Percentiles rank a stretch among this genome's conserved stretches.
Evolutionary conservation across 2,797 vertebrate genomes (phyloP).

Genomic region (Danio aesculapii): DNA sequence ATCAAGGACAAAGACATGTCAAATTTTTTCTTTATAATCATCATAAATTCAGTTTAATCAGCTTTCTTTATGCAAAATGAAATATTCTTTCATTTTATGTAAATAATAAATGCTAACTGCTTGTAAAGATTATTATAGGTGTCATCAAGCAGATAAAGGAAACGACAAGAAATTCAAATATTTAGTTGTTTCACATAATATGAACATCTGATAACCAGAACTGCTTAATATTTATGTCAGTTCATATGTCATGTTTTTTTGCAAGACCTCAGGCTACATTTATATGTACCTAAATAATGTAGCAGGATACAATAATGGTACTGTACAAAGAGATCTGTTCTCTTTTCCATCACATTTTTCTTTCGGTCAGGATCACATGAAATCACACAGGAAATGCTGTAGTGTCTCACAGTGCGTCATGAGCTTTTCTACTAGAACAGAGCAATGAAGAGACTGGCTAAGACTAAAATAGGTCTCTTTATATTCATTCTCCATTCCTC

Average conservation of each 20-base stretch:
- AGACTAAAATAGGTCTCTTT: slow-evolving; percentile 3
- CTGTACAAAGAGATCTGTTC: background rate
- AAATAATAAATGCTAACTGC: background rate
- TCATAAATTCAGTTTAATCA: background rate
- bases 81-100: background rate
- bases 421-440: background rate
- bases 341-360: background rate
- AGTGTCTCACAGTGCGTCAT: slow-evolving; percentile 3
- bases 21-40: background rate
- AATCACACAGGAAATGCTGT: background rate
- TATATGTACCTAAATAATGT: background rate
- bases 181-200: slow-evolving; percentile 9
- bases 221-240: background rate
- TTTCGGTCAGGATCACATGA: slow-evolving; percentile 1
- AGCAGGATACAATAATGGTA: background rate
- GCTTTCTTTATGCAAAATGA: background rate
- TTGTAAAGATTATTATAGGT: background rate
- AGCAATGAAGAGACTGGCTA: background rate
- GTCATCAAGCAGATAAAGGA: background rate
- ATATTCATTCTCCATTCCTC: background rate
- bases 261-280: background rate
- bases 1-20: background rate
- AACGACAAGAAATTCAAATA: background rate
- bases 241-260: no score
- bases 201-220: background rate